phyloP scores from a whole-genome alignment of 2,888 invertebrate species.

The Nasonovia ribisnigri region DNA sequence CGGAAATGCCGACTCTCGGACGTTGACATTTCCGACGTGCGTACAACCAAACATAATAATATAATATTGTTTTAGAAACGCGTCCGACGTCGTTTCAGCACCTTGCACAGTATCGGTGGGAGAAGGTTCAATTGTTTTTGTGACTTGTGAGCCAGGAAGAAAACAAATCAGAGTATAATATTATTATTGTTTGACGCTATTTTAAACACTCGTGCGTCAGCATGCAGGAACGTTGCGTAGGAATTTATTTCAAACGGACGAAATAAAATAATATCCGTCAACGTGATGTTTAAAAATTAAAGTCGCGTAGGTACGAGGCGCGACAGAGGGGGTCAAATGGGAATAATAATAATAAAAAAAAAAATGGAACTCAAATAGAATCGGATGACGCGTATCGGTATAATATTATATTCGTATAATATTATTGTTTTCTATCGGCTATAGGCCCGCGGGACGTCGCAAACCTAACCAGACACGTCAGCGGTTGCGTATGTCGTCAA shows the following conservation, averaged over 20 bases:
- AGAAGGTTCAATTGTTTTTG: slow-evolving; percentile 35
- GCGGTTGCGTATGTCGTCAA: background rate
- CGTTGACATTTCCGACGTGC: slow-evolving; percentile 56
- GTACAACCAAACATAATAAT: background rate
- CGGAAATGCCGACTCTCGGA: background rate
- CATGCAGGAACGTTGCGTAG: background rate
- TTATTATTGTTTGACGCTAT: background rate
- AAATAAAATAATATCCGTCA: slow-evolving; percentile 7
- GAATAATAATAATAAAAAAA: slow-evolving; percentile 5
- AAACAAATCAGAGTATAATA: slow-evolving; percentile 6
- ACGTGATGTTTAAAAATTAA: background rate
- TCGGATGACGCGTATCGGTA: slow-evolving; percentile 1
- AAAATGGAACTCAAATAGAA: background rate
- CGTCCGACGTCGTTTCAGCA: background rate
- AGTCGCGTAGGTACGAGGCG: background rate
- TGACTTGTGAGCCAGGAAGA: background rate
- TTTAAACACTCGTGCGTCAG: background rate
- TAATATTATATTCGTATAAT: no score
- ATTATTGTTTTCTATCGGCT: background rate
- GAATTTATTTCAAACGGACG: background rate
- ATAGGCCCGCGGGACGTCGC: slow-evolving; percentile 9
- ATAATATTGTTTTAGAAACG: slow-evolving; percentile 12
- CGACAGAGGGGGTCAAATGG: background rate
- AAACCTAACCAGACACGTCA: background rate
- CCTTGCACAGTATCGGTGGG: background rate